Base-by-base conservation (phyloP, 2,113 vertebrate genomes). In the Tympanuchus pallidicinctus region DNA sequence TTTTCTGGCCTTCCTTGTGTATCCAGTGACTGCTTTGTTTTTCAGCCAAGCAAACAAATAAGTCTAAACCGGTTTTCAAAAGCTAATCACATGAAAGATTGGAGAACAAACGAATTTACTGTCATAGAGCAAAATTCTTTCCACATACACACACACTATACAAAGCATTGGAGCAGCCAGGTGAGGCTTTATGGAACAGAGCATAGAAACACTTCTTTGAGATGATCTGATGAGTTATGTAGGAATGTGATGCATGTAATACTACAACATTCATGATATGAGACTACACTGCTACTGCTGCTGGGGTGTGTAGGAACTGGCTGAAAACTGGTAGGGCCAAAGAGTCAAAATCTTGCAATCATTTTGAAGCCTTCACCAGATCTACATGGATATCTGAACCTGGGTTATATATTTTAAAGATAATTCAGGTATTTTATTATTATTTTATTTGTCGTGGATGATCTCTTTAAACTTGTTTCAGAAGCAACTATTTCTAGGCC, bases 281-380 rank as follows among this genome's bases (percentile, higher is more conserved):
- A 63, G 21, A 34, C 14, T 50, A 34, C 27, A 20, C 4, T 13
- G 24, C 20, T 54, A 42, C 28, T 11, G 3, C 24, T 77, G 10
- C 12, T 1, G 3, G 28, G 10, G 4, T 7, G 6, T 1, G 2
- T 0, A 56, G 28, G 11, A 60, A 34, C 28, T 74, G 36, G 24
- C 32, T 54, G 22, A 52, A 67, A 8, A 24, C 4, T 75, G 13
- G 4, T 54, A 50, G 30, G 22, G 8, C 19, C 24, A 61, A 88
- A 61, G 5, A 67, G 13, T 2, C 21, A 64, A 34, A 75, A 56
- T 75, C 36, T 8, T 64, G 20, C 12, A 86, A 91, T 13, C 12
- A 8, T 16, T 82, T 36, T 88, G 67, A 82, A 93, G 42, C 8
- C 12, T 86, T 65, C 52, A 82, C 15, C 15, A 30, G 18, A 3